Percentiles rank a stretch among this genome's conserved stretches.
Conservation (phyloP, 2,113 vertebrate species). For the Anser brachyrhynchus region DNA sequence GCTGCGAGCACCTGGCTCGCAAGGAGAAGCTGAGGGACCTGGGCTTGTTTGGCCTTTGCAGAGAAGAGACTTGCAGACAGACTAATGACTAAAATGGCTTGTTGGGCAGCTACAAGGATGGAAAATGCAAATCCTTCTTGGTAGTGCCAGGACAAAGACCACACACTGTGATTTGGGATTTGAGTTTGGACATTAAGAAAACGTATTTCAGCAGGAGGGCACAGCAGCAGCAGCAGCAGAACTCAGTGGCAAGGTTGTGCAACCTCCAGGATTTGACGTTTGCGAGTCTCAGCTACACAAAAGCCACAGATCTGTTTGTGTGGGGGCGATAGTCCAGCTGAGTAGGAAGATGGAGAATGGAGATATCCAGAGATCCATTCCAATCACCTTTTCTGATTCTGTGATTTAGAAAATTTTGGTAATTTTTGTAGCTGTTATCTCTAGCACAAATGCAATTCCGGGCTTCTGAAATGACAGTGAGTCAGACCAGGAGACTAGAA, state of each 20-base stretch:
- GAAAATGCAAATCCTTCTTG: neutral
- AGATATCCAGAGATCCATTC: neutral
- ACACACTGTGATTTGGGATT: neutral
- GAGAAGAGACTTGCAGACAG: neutral
- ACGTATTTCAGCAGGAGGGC: neutral
- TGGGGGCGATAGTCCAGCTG: neutral
- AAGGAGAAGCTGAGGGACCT: neutral
- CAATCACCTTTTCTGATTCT: neutral
- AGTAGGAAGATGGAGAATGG: neutral
- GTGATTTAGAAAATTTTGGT: neutral
- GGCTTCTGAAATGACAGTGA: neutral
- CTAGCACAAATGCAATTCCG: neutral
- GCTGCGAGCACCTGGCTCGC: neutral
- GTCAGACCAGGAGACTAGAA: neutral
- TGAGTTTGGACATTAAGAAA: neutral
- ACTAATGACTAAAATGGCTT: neutral
- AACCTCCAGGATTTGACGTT: neutral
- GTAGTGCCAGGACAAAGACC: neutral
- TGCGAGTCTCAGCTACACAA: neutral
- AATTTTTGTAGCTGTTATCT: neutral
- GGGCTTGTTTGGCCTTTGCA: neutral
- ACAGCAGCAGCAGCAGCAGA: neutral
- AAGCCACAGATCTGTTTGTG: neutral
- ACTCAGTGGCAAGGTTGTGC: neutral
- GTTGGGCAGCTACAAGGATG: neutral